phyloP scores from a whole-genome alignment of 2,113 vertebrate species.

The Acanthochromis polyacanthus region DNA sequence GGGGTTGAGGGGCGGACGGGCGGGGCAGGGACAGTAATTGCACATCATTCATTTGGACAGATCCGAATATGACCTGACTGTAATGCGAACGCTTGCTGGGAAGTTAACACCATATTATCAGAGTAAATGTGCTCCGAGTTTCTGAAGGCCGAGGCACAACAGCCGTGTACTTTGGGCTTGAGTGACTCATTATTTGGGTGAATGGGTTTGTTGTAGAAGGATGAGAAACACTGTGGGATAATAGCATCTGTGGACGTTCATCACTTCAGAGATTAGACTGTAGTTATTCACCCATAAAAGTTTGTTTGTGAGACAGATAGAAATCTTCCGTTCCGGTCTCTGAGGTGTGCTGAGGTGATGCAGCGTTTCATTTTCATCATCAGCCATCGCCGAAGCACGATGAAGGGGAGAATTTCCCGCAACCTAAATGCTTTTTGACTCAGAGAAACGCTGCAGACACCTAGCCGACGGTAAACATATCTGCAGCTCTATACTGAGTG shows the following conservation, averaged over 20 bases:
- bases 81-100: constrained; percentile 39
- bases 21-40: constrained; percentile 60
- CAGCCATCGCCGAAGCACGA: not conserved
- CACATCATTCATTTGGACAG: constrained; percentile 72
- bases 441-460: constrained; percentile 5
- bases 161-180: not conserved
- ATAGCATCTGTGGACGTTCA: constrained; percentile 9
- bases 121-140: constrained; percentile 26
- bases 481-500: not conserved
- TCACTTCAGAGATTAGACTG: constrained; percentile 1
- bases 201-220: constrained; percentile 11
- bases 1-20: not conserved
- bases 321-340: constrained; percentile 53
- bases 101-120: constrained; percentile 24
- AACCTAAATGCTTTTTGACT: constrained; percentile 28
- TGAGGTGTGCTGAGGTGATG: constrained; percentile 39
- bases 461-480: constrained; percentile 51
- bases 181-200: constrained; percentile 26
- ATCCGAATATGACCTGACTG: constrained; percentile 47
- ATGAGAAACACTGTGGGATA: not conserved
- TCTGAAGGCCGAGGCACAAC: constrained; percentile 5
- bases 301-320: not conserved
- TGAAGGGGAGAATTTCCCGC: not conserved
- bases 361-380: constrained; percentile 56
- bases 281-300: constrained; percentile 9